These are phyloP conservation scores for Danio albolineatus DNA, from an alignment of 2,797 vertebrate species.

Conservation along the genomic window DNA sequence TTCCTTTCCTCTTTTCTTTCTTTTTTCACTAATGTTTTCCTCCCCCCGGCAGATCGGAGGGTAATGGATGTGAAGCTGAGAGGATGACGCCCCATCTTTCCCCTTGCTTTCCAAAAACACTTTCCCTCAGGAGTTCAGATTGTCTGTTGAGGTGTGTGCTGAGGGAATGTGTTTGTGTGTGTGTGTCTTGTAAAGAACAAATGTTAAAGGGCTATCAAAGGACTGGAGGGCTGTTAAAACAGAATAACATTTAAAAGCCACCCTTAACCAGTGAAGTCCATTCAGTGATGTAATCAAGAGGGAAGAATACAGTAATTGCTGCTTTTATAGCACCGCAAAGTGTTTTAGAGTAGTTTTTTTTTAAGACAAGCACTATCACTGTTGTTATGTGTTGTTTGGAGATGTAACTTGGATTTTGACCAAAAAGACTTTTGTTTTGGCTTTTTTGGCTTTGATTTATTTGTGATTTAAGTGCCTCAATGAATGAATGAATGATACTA, in stretches of 20 bases:
- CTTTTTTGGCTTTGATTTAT: neutral
- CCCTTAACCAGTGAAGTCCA: conserved; percentile 4
- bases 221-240: neutral
- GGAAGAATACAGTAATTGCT: neutral
- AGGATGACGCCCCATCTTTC: conserved; percentile 37
- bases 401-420: neutral
- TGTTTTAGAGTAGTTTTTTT: neutral
- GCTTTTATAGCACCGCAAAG: neutral
- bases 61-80: conserved; percentile 51
- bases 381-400: neutral
- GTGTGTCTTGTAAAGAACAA: conserved; percentile 7
- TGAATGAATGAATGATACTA: no score
- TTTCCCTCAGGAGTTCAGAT: conserved; percentile 45
- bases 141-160: conserved; percentile 39
- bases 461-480: neutral
- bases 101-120: conserved; percentile 32
- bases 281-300: conserved; percentile 3
- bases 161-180: conserved; percentile 26
- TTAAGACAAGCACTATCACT: neutral
- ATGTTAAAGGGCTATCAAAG: conserved; percentile 18
- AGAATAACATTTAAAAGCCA: neutral
- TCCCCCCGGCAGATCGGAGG: conserved; percentile 58
- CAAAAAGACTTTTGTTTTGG: neutral
- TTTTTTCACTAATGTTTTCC: conserved; percentile 26
- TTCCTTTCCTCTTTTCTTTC: conserved; percentile 17